A percentile compares a stretch with the other conserved stretches of the same genome.
Conservation (phyloP, 2,797 vertebrate genomes). For the Parauchenoglanis ngamensis region DNA sequence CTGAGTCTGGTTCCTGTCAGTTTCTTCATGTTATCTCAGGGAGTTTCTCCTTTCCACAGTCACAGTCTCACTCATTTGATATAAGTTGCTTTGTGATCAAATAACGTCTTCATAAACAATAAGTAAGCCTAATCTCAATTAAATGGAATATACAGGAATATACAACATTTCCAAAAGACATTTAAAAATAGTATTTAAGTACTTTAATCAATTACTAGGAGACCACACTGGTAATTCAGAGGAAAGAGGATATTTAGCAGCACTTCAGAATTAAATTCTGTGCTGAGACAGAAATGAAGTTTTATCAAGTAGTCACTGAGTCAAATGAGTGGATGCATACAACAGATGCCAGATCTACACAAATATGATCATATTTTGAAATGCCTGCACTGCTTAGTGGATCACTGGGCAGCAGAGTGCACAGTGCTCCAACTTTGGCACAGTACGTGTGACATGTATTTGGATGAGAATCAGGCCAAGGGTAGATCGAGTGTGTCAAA, state of each 20-base stretch:
- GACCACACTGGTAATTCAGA: neutral
- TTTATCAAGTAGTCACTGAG: neutral
- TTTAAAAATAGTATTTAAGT: neutral
- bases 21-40: neutral
- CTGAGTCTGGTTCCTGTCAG: neutral
- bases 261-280: neutral
- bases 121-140: neutral
- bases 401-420: neutral
- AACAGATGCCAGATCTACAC: neutral
- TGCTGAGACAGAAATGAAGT: no score
- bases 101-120: neutral
- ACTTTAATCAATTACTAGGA: neutral
- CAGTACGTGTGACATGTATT: conserved; percentile 12
- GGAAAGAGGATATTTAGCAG: neutral
- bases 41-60: neutral
- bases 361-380: conserved; percentile 1
- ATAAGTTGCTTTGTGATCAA: no score
- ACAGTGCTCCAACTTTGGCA: conserved; percentile 13
- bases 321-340: neutral
- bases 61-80: neutral
- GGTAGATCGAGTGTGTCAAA: conserved; percentile 32
- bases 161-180: neutral
- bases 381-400: neutral
- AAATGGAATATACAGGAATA: neutral
- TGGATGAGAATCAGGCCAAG: conserved; percentile 32